Conservation (phyloP, 2,888 invertebrate species). For the Tolmerus cingulatus region DNA sequence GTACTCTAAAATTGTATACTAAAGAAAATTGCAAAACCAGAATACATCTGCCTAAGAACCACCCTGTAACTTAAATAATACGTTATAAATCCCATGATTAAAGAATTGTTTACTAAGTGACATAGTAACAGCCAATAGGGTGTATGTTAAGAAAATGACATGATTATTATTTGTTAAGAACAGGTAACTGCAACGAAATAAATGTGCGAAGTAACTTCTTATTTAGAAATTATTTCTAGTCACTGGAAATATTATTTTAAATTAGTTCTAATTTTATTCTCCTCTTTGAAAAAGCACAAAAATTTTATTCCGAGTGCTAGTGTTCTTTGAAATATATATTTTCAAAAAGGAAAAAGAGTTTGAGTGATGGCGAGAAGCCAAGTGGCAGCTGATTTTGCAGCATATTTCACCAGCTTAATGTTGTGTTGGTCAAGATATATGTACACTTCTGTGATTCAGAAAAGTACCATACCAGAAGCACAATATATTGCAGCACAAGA, state of each 20-base stretch:
- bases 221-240: neutral
- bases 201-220: neutral
- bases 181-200: neutral
- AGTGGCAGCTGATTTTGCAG: neutral
- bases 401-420: neutral
- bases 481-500: neutral
- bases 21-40: too few relatives aligned
- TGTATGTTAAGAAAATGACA: too few relatives aligned
- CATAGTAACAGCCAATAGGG: too few relatives aligned
- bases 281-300: neutral
- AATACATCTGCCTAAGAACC: too few relatives aligned
- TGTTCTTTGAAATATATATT: neutral
- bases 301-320: neutral
- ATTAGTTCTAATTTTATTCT: neutral
- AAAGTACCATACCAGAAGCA: neutral
- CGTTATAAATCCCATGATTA: too few relatives aligned
- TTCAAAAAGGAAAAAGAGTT: neutral
- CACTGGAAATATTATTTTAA: neutral
- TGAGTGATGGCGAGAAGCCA: neutral
- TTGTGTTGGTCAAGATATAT: neutral
- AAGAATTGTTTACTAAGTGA: too few relatives aligned
- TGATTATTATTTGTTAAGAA: neutral
- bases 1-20: too few relatives aligned
- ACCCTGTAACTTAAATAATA: too few relatives aligned
- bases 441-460: neutral